Evolutionary conservation across 2,113 vertebrate species (phyloP), one percentile per base, ranked within the genome.

Genomic region (Dicaeum eximium): DNA sequence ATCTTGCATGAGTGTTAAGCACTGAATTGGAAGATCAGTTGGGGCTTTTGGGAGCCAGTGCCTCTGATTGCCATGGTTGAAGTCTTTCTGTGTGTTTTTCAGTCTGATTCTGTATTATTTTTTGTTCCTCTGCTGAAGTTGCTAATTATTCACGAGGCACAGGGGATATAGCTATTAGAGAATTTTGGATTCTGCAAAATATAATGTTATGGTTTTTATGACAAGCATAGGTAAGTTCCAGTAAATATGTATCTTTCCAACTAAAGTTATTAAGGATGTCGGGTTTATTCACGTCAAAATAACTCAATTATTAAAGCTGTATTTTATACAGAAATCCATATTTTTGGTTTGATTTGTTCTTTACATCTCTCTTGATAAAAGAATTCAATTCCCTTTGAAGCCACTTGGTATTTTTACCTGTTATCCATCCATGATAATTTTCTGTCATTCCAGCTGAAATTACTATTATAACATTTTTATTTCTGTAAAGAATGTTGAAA

Each of bases 401-500:
- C 20, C 45, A 80, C 57, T 83, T 65, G 40, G 42, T 65, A 51
- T 74, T 83, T 87, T 80, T 75, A 42, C 50, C 66, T 90, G 67
- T 83, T 82, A 86, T 88, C 54, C 35, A 48, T 86, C 66, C 35
- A 70, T 94, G 38, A 62, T 92, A 74, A 72, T 42, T 90, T 77
- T 91, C 38, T 75, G 72, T 77, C 40, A 53, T 88, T 91, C 65
- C 50, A 74, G 48, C 48, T 74, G 67, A 66, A 86, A 61, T 87
- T 2, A 72, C 33, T 80, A 44, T 73, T 72, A 64, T 44, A 67
- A 54, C 47, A 88, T 80, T 80, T 83, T 92, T 91, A 47, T 73
- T 72, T 92, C 80, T 67, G 47, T 90, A 56, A 86, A 86, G 56
- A 86, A 79, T 69, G 54, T 83, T 92, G 65, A 90, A 90, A 92